These are phyloP conservation scores for Germaria angustata DNA, from an alignment of 2,888 invertebrate species.

Conservation along the genomic window DNA sequence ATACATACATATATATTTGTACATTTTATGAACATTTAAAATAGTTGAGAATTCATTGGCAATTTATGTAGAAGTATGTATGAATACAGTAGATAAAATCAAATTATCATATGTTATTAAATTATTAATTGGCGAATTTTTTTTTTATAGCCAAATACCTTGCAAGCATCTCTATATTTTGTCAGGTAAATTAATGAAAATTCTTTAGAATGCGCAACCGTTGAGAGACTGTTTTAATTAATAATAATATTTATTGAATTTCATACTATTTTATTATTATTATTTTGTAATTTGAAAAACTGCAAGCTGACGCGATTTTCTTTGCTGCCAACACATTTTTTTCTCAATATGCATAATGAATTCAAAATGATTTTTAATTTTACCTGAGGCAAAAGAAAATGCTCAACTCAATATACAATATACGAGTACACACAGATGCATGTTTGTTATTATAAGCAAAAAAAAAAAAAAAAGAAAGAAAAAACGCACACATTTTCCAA, in stretches of 20 bases:
- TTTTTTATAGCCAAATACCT: background rate
- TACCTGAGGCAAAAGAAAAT: conserved; percentile 44
- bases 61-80: no score
- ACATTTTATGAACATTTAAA: background rate
- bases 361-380: conserved; percentile 41
- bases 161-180: background rate
- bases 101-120: background rate
- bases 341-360: background rate
- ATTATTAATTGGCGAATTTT: background rate
- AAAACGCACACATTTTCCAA: conserved; percentile 4
- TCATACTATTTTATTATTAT: background rate
- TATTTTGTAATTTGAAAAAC: background rate
- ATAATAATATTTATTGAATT: background rate
- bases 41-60: background rate
- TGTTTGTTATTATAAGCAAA: background rate
- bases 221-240: background rate
- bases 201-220: background rate
- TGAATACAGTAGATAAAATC: no score
- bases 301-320: conserved; percentile 28
- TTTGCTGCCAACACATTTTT: background rate
- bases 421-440: no score
- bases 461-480: background rate
- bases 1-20: no score
- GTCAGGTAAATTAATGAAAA: background rate
- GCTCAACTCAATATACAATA: conserved; percentile 13